Conservation (phyloP, 2,113 vertebrate species). For the Suricata suricatta region DNA sequence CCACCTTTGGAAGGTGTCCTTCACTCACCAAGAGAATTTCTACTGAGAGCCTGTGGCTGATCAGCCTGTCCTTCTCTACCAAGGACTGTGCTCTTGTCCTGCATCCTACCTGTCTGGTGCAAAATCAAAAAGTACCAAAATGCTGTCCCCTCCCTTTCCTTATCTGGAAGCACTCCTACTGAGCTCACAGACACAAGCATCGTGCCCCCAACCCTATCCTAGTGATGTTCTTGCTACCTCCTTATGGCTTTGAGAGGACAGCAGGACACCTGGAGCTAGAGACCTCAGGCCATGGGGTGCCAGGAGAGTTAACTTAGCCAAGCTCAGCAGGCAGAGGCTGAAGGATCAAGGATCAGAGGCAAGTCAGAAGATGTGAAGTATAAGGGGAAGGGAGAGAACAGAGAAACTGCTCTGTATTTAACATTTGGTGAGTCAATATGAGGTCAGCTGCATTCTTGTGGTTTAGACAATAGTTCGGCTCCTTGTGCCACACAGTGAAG, state of each 20-base stretch:
- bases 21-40: background rate
- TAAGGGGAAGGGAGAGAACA: background rate
- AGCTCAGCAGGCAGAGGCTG: background rate
- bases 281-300: background rate
- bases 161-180: background rate
- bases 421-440: background rate
- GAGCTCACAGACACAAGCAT: background rate
- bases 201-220: fast-evolving
- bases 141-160: background rate
- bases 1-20: background rate
- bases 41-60: background rate
- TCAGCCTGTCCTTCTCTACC: background rate
- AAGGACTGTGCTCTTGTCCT: background rate
- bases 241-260: background rate
- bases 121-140: background rate
- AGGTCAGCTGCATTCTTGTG: background rate
- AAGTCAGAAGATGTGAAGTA: background rate
- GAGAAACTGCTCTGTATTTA: background rate
- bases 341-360: background rate
- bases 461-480: background rate
- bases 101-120: background rate
- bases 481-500: background rate
- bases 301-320: background rate
- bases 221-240: background rate
- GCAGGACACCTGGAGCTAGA: background rate